These are phyloP conservation scores for Dascillus cervinus DNA, from an alignment of 2,888 invertebrate species.

Conservation along the genomic window DNA sequence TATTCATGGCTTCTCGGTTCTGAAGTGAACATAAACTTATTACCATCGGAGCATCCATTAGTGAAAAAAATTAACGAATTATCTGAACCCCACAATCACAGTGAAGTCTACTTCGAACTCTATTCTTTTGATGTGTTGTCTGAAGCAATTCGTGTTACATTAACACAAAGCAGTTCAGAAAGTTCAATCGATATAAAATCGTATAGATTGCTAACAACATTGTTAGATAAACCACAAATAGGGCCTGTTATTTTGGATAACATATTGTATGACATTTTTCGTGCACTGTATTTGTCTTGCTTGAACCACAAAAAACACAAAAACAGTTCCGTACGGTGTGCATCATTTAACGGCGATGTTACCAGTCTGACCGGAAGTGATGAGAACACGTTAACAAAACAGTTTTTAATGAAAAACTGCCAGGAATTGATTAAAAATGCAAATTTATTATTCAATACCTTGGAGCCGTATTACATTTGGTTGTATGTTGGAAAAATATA, in stretches of 20 bases:
- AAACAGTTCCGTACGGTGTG: conserved; percentile 32
- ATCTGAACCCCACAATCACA: conserved; percentile 29
- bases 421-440: conserved; percentile 75
- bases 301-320: conserved; percentile 41
- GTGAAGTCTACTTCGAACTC: conserved; percentile 55
- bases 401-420: conserved; percentile 41
- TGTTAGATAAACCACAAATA: conserved; percentile 82
- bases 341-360: conserved; percentile 39
- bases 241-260: conserved; percentile 70
- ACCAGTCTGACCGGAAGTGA: conserved; percentile 34
- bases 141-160: conserved; percentile 54
- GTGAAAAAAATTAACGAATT: conserved; percentile 30
- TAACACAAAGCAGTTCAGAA: conserved; percentile 48
- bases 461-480: conserved; percentile 85
- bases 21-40: conserved; percentile 51
- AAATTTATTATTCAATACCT: conserved; percentile 72
- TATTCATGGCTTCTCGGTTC: conserved; percentile 79
- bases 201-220: conserved; percentile 71
- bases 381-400: conserved; percentile 30
- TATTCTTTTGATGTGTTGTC: conserved; percentile 58
- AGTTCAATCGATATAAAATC: conserved; percentile 56
- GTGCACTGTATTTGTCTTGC: conserved; percentile 50
- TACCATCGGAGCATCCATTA: conserved; percentile 35
- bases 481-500: conserved; percentile 63
- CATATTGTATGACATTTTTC: conserved; percentile 71